Base-by-base conservation (phyloP, 2,888 invertebrate species). In the Clunio marinus region DNA sequence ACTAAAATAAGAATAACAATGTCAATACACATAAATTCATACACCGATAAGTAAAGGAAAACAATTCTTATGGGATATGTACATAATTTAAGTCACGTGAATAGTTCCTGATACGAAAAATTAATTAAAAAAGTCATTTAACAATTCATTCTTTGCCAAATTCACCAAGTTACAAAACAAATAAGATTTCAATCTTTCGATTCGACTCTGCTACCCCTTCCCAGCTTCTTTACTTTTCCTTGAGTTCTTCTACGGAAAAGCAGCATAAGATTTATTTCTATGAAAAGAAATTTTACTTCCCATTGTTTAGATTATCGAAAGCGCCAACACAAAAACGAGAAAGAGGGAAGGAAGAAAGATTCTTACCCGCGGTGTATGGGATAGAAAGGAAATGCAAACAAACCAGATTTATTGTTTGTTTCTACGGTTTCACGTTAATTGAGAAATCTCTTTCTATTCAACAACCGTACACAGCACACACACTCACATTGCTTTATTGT, bases 351-450 rank as follows among this genome's bases (percentile, higher is more conserved):
- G n/a, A 62, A 22, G 37, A 8, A 28, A 46, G 20, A 57, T 2
- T 27, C 57, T 13, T 57, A 25, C 57, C 25, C 57, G 27, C 27
- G 27, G 57, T 57, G 27, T 57, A n/a, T 57, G 27, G 25, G 13
- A 57, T 13, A 59, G 35, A 55, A 28, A 66, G 66, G 66, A 66
- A 66, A 55, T 66, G 28, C 35, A 66, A 66, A 66, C 55, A 66
- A 66, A 55, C 46, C 55, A 66, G 32, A 66, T 66, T 66, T 66
- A 66, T 66, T 63, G 45, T 66, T 51, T 66, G 22, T 65, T 46
- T 28, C 24, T 27, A 22, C 10, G 24, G 25, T 28, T 55, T 66
- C 65, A 51, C 51, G 51, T 63, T 63, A 63, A 63, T 63, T 63
- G 63, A 63, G 46, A 63, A 45, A 45, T 60, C 35, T 27, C 25